phyloP scores from a whole-genome alignment of 2,113 vertebrate genomes.

The Eurystomus gularis region DNA sequence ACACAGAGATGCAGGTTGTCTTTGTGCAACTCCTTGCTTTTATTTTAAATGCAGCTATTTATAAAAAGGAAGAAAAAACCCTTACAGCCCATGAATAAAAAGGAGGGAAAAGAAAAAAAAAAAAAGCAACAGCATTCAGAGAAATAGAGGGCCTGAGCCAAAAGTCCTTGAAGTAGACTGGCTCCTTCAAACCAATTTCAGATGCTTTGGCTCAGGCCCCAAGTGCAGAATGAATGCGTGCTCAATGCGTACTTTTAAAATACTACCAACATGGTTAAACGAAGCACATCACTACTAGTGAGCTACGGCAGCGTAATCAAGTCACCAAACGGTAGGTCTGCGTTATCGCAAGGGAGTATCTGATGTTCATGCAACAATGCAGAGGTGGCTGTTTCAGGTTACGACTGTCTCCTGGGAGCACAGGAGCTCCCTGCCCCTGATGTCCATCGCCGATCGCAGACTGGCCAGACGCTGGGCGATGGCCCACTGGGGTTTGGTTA shows the following conservation, averaged over 20 bases:
- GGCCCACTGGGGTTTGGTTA: not conserved
- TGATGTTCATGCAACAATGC: not conserved
- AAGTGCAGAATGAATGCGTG: not conserved
- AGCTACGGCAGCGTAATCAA: not conserved
- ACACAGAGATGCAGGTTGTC: not conserved
- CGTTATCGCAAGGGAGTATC: not conserved
- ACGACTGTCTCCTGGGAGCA: not conserved
- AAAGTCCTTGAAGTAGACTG: not conserved
- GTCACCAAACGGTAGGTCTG: not conserved
- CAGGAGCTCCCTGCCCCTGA: not conserved
- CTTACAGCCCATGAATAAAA: not conserved
- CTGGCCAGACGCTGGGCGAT: not conserved
- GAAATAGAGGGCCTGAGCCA: slow-evolving; percentile 30
- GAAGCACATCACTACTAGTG: slow-evolving; percentile 1
- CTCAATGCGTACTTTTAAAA: not conserved
- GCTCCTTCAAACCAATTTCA: not conserved
- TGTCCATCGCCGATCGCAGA: not conserved
- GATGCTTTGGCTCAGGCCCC: slow-evolving; percentile 31
- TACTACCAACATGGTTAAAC: not conserved
- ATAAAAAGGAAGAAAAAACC: not conserved
- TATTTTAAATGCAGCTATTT: slow-evolving; percentile 33
- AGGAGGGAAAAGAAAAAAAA: not conserved
- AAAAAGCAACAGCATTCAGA: not conserved
- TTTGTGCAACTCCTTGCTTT: not conserved
- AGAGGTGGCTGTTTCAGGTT: slow-evolving; percentile 1